Base-by-base conservation (phyloP, 2,113 vertebrate genomes). In the Mesoclemmys tuberculata region DNA sequence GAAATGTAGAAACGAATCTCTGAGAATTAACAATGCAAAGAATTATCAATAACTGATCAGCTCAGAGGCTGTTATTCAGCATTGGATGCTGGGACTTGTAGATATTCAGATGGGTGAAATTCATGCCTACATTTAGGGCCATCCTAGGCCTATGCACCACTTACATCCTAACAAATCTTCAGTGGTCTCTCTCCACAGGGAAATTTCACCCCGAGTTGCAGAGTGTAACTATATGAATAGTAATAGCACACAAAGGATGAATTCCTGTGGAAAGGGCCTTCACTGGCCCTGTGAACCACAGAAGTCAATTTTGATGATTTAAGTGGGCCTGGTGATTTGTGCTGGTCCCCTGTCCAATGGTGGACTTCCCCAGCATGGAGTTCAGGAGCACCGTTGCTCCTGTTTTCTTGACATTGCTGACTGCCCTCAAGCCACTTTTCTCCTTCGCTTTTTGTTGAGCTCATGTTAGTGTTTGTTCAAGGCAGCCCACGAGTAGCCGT, bases 1-100 rank as follows among this genome's bases (percentile, higher is more conserved):
- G 29, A 92, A 85, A 88, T 82, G 88, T 24, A 90, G 95, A 93
- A 96, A 87, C 64, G 92, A 96, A 88, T 2, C 18, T 41, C 75
- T 26, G 81, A 82, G 56, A 74, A 58, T 27, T 29, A 58, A 58
- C 56, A 56, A n/a, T 10, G 88, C 82, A 52, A 88, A 54, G 78
- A 94, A 92, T 96, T 82, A 71, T 55, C 93, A 90, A 92, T 90
- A 82, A 90, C 82, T 80, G 58, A 87, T 85, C 78, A 87, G 74
- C 51, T 86, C 64, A 83, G 51, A 92, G n/a, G 27, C 46, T 94
- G 56, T 54, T 90, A 90, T 77, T 92, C 91, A 82, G 78, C 54
- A 88, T 3, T 52, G 21, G 38, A 84, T 78, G 52, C 27, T 89
- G 58, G 54, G 89, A 86, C 46, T 61, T 78, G 78, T 16, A 89